Evolutionary conservation across 2,888 invertebrate species (phyloP).

Genomic region (Diarsia rubi): DNA sequence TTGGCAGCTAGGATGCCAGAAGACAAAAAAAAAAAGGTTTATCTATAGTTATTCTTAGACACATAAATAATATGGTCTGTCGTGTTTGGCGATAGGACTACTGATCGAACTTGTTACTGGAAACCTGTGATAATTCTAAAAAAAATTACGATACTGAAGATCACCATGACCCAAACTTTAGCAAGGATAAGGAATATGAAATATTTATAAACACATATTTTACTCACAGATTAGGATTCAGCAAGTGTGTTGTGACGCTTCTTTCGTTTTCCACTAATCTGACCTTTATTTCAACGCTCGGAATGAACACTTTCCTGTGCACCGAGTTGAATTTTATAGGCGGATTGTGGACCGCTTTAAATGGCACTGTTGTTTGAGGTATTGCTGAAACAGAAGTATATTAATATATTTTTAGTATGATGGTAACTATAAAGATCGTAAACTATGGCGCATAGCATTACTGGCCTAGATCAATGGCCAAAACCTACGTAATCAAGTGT

Average conservation of each 20-base stretch:
- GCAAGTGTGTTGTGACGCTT: slow-evolving; percentile 95
- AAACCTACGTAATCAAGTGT: not conserved
- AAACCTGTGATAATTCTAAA: not conserved
- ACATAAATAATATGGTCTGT: not conserved
- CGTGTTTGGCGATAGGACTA: not conserved
- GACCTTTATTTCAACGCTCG: slow-evolving; percentile 94
- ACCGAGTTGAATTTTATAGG: slow-evolving; percentile 94
- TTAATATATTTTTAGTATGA: not conserved
- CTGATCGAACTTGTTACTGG: not conserved
- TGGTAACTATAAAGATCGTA: not conserved
- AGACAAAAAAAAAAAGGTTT: slow-evolving; percentile 35
- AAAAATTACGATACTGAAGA: not conserved
- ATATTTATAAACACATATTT: not conserved
- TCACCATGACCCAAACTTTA: not conserved
- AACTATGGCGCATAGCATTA: not conserved
- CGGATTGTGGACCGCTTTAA: slow-evolving; percentile 92
- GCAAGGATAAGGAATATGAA: not conserved
- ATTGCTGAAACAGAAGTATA: slow-evolving; percentile 73
- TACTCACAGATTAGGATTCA: slow-evolving; percentile 97
- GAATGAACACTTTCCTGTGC: slow-evolving; percentile 95
- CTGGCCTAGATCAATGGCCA: not conserved
- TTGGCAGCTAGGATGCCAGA: not conserved
- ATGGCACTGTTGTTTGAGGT: slow-evolving; percentile 88
- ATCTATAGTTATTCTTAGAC: not conserved
- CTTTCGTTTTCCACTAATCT: slow-evolving; percentile 95